These are phyloP conservation scores for Sitta carolinensis DNA, from an alignment of 2,797 vertebrate species.

Conservation along the genomic window DNA sequence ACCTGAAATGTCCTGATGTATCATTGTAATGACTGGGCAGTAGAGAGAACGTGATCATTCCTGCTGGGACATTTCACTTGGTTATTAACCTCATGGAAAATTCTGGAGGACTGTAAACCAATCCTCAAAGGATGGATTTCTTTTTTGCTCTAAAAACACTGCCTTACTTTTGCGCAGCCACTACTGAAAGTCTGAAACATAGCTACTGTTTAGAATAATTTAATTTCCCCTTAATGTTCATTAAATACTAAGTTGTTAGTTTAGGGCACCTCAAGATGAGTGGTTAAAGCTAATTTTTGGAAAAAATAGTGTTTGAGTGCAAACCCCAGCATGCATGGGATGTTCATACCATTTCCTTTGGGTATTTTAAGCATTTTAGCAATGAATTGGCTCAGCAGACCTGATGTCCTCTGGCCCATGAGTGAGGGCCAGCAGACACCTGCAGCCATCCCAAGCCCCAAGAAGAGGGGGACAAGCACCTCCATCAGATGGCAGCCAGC, in stretches of 20 bases:
- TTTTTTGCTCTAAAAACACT: constrained; percentile 50
- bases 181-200: constrained; percentile 33
- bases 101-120: constrained; percentile 41
- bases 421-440: not conserved
- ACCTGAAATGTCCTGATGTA: not conserved
- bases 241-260: constrained; percentile 44
- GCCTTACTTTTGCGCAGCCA: not conserved
- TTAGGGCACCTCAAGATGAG: not conserved
- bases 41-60: not conserved
- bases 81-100: constrained; percentile 45
- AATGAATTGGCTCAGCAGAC: not conserved
- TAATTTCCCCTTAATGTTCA: constrained; percentile 42
- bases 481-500: not conserved
- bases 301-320: not conserved
- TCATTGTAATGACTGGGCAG: not conserved
- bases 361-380: not conserved
- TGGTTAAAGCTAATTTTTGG: not conserved
- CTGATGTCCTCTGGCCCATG: not conserved
- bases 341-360: not conserved
- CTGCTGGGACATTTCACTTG: not conserved
- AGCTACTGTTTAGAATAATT: constrained; percentile 53
- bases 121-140: constrained; percentile 52
- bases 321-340: not conserved
- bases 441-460: not conserved
- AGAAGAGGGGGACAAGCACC: not conserved